Conservation (phyloP, 2,888 invertebrate species). For the Tetragonula carbonaria region DNA sequence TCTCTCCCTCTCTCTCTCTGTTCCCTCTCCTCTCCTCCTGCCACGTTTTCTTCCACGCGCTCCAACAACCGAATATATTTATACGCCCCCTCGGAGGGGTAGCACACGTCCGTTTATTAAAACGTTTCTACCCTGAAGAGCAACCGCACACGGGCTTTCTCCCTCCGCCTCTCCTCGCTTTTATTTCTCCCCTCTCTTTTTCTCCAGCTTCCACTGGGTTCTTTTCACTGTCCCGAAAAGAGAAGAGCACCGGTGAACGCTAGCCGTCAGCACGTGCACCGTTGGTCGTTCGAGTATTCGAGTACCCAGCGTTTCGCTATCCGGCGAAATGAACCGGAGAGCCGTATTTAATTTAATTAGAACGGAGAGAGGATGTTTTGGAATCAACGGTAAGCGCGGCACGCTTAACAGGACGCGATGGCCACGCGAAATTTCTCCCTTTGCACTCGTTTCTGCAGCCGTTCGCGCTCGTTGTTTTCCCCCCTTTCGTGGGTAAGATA, state of each 20-base stretch:
- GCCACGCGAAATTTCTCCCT: slow-evolving; percentile 24
- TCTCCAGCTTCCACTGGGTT: slow-evolving; percentile 8
- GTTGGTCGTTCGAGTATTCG: slow-evolving; percentile 50
- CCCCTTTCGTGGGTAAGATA: slow-evolving; percentile 9
- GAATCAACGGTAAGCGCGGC: slow-evolving; percentile 37
- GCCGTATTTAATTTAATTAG: slow-evolving; percentile 60
- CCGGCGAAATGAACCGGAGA: slow-evolving; percentile 56
- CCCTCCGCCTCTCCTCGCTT: background rate
- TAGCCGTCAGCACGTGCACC: slow-evolving; percentile 53
- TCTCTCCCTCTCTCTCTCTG: slow-evolving; percentile 44
- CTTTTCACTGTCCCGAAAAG: slow-evolving; percentile 32
- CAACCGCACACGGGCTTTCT: slow-evolving; percentile 16
- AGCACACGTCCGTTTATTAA: slow-evolving; percentile 79
- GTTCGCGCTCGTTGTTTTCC: background rate
- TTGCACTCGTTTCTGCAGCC: background rate
- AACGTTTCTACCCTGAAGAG: slow-evolving; percentile 75
- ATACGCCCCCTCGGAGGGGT: slow-evolving; percentile 73
- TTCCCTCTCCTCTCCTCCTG: slow-evolving; percentile 16
- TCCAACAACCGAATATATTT: slow-evolving; percentile 75
- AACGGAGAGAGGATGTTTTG: slow-evolving; percentile 46
- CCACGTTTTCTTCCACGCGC: slow-evolving; percentile 33
- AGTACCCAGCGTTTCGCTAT: slow-evolving; percentile 10
- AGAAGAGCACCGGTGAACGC: slow-evolving; percentile 3
- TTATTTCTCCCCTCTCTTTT: slow-evolving; percentile 6
- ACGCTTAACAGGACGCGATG: background rate